These are phyloP conservation scores for Phainopepla nitens DNA, from an alignment of 2,113 vertebrate genomes.

Conservation along the genomic window DNA sequence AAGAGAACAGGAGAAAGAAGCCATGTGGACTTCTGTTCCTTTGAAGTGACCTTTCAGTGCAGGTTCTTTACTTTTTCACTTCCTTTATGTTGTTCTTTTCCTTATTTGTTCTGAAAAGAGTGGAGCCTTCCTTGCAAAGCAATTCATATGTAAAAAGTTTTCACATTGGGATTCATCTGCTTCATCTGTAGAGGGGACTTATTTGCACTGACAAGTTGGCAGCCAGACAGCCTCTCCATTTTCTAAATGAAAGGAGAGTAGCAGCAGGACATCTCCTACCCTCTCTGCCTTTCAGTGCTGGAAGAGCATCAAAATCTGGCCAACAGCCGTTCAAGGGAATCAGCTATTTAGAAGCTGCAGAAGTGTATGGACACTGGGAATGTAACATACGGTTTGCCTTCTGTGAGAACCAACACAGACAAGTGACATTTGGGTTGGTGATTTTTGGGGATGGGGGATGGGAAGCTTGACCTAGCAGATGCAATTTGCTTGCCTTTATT, in stretches of 20 bases:
- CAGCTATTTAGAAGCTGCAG: neutral
- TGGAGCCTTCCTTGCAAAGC: neutral
- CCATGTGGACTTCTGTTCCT: constrained; percentile 5
- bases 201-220: constrained; percentile 53
- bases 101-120: neutral
- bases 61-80: constrained; percentile 7
- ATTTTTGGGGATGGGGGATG: neutral
- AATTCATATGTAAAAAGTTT: constrained; percentile 59
- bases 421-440: neutral
- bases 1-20: neutral
- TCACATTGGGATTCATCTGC: constrained; percentile 23
- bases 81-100: constrained; percentile 8
- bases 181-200: constrained; percentile 17
- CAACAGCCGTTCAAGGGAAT: neutral
- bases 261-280: constrained; percentile 45
- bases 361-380: neutral
- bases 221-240: constrained; percentile 54
- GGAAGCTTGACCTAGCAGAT: neutral
- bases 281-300: neutral
- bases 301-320: constrained; percentile 24
- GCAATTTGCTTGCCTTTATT: neutral
- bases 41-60: neutral
- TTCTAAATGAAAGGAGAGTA: constrained; percentile 54
- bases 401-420: constrained; percentile 18
- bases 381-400: constrained; percentile 12